Base-by-base conservation (phyloP, 2,888 invertebrate genomes). In the Lottia gigantea region DNA sequence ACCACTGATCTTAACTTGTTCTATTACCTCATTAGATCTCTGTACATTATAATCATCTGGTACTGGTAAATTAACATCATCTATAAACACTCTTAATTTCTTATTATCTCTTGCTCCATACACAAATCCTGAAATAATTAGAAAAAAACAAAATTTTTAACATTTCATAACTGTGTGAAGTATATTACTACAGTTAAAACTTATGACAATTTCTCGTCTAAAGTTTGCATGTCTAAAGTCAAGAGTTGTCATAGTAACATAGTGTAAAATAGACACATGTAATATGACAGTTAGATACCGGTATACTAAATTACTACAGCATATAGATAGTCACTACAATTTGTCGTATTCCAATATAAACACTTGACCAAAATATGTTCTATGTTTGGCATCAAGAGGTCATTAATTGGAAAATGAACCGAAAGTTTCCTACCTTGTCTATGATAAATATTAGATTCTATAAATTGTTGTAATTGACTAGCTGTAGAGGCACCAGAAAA, bases 21-120 rank as follows among this genome's bases (percentile, higher is more conserved):
- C 40, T 40, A 11, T 40, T 76, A 87, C 86, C 84, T 88, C 87
- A 72, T 88, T 88, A 72, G 84, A 85, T 66, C 84, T 77, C 76
- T 87, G 87, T 7, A 86, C 85, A 45, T 84, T 84, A 71, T 82
- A 80, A 19, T 79, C 75, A 74, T 86, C 87, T n/a, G 81, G 80
- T 23, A 78, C 71, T 4, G 88, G 88, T 7, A 88, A 79, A 72
- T 88, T 87, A 68, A 89, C 76, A 76, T 89, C 89, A 77, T 89
- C 88, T 67, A 89, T 86, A 71, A 88, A 88, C 75, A 88, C 80
- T 71, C 85, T 85, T 61, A 89, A 76, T 66, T 82, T 85, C 79
- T 87, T 88, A 73, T 84, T 86, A 62, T 88, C 87, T 70, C 85
- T 86, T 12, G 88, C 88, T 23, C 89, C 89, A 78, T 87, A 88